These are phyloP conservation scores for Ichneumoninae sp. DNA, from an alignment of 2,888 invertebrate species.

Conservation along the genomic window DNA sequence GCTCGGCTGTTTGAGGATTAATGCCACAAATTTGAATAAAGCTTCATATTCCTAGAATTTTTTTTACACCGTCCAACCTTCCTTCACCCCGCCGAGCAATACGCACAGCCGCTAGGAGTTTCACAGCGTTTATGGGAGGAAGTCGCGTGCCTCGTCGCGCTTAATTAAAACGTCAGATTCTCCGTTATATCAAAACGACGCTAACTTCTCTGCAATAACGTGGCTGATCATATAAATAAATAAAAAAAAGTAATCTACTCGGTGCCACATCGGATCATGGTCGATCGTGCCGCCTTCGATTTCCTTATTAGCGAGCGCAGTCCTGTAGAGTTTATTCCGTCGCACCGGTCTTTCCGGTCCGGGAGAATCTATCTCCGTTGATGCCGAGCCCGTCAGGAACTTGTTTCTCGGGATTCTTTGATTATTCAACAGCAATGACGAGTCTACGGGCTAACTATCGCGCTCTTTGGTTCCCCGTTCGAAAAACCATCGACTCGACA, in stretches of 20 bases:
- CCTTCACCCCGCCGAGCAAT: neutral
- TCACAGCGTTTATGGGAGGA: neutral
- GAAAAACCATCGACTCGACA: conserved; percentile 22
- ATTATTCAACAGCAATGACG: conserved; percentile 17
- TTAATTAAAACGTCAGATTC: neutral
- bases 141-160: conserved; percentile 3
- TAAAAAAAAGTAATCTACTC: neutral
- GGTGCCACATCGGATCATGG: neutral
- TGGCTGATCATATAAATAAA: neutral
- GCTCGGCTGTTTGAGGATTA: too few species aligned
- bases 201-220: neutral
- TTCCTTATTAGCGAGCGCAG: conserved; percentile 36
- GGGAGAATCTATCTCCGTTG: conserved; percentile 9
- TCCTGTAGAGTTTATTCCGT: conserved; percentile 24
- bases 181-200: neutral
- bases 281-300: conserved; percentile 18
- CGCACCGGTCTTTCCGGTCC: conserved; percentile 47
- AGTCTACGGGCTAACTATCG: neutral
- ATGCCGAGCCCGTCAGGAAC: conserved; percentile 20
- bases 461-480: conserved; percentile 20
- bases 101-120: neutral
- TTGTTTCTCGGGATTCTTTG: conserved; percentile 35
- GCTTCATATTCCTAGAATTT: neutral
- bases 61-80: neutral
- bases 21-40: neutral